phyloP scores from a whole-genome alignment of 2,113 vertebrate species.

The Gallinago paraguaiae region DNA sequence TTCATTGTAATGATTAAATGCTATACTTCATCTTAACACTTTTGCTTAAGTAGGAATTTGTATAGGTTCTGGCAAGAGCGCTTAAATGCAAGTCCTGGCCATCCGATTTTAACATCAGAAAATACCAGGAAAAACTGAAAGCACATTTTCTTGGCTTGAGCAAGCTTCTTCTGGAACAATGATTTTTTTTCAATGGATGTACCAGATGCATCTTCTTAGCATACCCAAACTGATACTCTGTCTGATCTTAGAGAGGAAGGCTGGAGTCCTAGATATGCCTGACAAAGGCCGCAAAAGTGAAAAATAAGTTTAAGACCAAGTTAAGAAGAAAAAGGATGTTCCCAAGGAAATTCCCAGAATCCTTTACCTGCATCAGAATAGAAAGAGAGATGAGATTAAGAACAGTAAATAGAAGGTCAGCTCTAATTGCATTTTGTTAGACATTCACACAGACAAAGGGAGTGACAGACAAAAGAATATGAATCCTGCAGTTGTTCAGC shows the following conservation, averaged over 20 bases:
- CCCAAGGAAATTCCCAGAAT: background rate
- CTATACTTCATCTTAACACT: background rate
- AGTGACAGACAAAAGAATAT: background rate
- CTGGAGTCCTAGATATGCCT: background rate
- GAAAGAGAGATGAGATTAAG: background rate
- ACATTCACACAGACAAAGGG: background rate
- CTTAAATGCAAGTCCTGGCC: background rate
- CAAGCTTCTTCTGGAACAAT: background rate
- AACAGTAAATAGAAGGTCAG: background rate
- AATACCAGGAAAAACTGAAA: constrained; percentile 51
- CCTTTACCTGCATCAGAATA: background rate
- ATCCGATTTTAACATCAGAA: constrained; percentile 14
- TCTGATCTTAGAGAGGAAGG: background rate
- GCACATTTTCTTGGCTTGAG: constrained; percentile 31
- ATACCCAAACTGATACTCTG: background rate
- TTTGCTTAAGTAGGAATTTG: background rate
- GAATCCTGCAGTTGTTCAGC: background rate
- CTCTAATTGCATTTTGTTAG: background rate
- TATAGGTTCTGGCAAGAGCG: background rate
- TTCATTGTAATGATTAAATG: background rate
- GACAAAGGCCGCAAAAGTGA: background rate
- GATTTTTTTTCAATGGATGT: constrained; percentile 1
- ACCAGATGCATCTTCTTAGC: background rate
- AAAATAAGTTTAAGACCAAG: background rate
- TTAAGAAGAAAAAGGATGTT: background rate